Percentiles rank a stretch among this genome's conserved stretches.
Conservation (phyloP, 2,888 invertebrate genomes). For the Platypus cylindrus region DNA sequence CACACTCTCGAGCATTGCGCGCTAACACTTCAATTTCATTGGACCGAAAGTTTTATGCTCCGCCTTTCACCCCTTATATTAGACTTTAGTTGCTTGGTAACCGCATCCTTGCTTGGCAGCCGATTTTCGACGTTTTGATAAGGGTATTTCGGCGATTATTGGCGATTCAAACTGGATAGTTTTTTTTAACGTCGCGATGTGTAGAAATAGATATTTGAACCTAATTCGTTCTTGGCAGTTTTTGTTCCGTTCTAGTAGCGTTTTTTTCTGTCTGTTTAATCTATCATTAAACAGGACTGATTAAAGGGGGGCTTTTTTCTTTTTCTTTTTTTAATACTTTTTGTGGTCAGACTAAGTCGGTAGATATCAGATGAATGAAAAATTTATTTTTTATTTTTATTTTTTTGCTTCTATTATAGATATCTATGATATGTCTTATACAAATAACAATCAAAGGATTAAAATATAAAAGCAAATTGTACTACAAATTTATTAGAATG, state of each 20-base stretch:
- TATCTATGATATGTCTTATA: too few relatives aligned
- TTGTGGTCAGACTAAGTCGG: too few relatives aligned
- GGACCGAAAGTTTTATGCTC: constrained; percentile 25
- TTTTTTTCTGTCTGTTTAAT: too few relatives aligned
- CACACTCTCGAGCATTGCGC: constrained; percentile 30
- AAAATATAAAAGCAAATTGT: too few relatives aligned
- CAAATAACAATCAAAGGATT: too few relatives aligned
- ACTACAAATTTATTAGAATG: too few relatives aligned
- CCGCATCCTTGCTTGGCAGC: constrained; percentile 16
- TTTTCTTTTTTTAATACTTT: too few relatives aligned
- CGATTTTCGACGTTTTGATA: constrained; percentile 24
- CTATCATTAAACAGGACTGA: too few relatives aligned
- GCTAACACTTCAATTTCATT: constrained; percentile 25
- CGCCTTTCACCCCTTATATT: constrained; percentile 26
- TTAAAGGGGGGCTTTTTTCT: too few relatives aligned
- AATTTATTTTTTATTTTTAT: too few relatives aligned
- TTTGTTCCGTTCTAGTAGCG: constrained; percentile 16
- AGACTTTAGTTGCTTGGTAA: constrained; percentile 27
- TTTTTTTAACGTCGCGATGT: constrained; percentile 8
- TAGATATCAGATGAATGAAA: too few relatives aligned
- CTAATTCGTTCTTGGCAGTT: constrained; percentile 13
- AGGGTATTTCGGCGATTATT: constrained; percentile 13
- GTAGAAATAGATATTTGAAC: constrained; percentile 13
- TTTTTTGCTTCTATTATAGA: too few relatives aligned
- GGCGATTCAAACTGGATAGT: constrained; percentile 13